Evolutionary conservation across 1,140 invertebrate species (phyloP), one percentile per base, ranked within the genome.

Genomic region (Brachionus paranguensis): DNA sequence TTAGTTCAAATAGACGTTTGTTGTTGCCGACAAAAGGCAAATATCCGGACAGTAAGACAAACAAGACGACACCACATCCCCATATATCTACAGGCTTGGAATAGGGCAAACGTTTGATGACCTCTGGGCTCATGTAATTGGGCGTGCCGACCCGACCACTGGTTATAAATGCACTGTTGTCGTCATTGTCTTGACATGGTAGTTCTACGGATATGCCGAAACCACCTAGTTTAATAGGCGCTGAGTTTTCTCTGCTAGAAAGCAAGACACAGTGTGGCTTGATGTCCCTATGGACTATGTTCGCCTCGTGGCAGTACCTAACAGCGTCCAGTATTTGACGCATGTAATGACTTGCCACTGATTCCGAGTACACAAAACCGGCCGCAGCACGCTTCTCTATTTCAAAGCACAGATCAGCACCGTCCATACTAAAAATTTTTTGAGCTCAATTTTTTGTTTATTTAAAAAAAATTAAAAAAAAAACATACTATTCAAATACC

Each of bases 61-160:
- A 99, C 95, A 99, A 97, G 85, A 99, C 97, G 65, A 99, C 97
- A 86, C 97, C 97, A 90, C 96, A 97, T 8, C 97, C 97, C 97
- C 97, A 99, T 88, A 91, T 88, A 86, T 92, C 91, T 24, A 91
- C 89, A 74, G 91, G 89, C 85, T 88, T 87, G n/a, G 90, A 88
- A 86, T 92, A 92, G 47, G 91, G 74, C 96, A 99, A 99, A 87
- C 96, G 97, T 85, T 95, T 95, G 87, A 93, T 93, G 47, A 97
- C 94, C 92, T 99, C 98, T n/a, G 97, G 97, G 17, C 97, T 96
- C 86, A 99, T 91, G 90, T 99, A 99, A 2, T 97, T 97, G 1
- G 74, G 72, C 3, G 84, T 84, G 11, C 84, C 84, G 37, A 99
- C 94, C 2, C 96, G 96, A 72, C 95, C 95, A 29, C 95, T 84